A percentile compares a stretch with the other conserved stretches of the same genome.
phyloP scores from a whole-genome alignment of 2,888 invertebrate genomes.

The Stratiomys singularior region DNA sequence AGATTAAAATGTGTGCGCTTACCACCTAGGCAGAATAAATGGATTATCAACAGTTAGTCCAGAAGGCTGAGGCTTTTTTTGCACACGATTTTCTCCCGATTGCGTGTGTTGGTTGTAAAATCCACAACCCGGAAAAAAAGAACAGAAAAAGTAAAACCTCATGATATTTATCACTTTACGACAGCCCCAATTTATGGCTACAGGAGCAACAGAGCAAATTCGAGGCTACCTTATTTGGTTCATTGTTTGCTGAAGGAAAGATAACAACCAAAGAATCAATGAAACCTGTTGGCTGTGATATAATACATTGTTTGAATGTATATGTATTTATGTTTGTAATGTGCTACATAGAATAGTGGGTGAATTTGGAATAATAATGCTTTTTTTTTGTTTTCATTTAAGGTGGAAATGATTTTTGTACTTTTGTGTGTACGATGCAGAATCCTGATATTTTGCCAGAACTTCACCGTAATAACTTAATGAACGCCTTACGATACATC shows the following conservation, averaged over 20 bases:
- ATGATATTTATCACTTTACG: slow-evolving; percentile 46
- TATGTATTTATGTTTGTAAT: background rate
- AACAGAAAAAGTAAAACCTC: slow-evolving; percentile 13
- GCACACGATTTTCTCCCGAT: background rate
- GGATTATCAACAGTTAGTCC: slow-evolving; percentile 41
- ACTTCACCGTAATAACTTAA: slow-evolving; percentile 64
- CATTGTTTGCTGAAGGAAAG: slow-evolving; percentile 29
- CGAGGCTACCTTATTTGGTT: background rate
- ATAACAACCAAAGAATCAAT: slow-evolving; percentile 17
- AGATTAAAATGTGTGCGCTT: slow-evolving; percentile 7
- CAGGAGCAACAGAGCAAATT: slow-evolving; percentile 6
- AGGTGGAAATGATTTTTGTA: slow-evolving; percentile 69
- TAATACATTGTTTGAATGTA: background rate
- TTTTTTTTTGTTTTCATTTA: slow-evolving; percentile 39
- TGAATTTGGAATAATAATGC: too few species aligned
- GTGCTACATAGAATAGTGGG: too few species aligned
- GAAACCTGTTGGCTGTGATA: slow-evolving; percentile 5
- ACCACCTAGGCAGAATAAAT: slow-evolving; percentile 35
- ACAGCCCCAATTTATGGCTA: slow-evolving; percentile 39
- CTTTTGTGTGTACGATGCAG: slow-evolving; percentile 65
- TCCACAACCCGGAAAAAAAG: background rate
- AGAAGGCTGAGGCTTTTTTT: background rate
- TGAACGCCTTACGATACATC: slow-evolving; percentile 65
- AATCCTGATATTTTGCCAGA: slow-evolving; percentile 61
- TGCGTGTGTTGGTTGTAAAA: background rate